Base-by-base conservation (phyloP, 2,888 invertebrate genomes). In the Apamea crenata region DNA sequence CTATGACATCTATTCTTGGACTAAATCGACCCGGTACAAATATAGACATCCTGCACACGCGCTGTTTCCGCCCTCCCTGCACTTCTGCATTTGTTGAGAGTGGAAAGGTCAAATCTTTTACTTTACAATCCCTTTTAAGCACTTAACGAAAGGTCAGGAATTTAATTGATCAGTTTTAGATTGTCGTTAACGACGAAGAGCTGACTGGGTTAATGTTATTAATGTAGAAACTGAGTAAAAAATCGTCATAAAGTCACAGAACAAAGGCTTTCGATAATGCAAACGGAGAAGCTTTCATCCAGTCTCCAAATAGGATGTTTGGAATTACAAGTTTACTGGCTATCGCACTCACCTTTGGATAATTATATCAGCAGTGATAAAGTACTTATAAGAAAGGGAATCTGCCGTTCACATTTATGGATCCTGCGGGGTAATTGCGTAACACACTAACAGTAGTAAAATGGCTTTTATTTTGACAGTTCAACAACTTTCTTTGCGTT, bases 1-100 rank as follows among this genome's bases (percentile, higher is more conserved):
- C 85, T 82, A 81, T 70, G 74, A 32, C 29, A 71, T 73, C 69
- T 85, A 85, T 82, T 88, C 47, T 61, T 75, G 77, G 72, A 67
- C 36, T 53, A 14, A 32, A 85, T 76, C 85, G 81, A 86, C 77
- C 88, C 18, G 59, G 36, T 67, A 69, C 69, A 66, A 72, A 73
- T 74, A 66, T 82, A 88, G 74, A 75, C 61, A 74, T 71, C 70
- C 81, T 74, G 75, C 71, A 74, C 32, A 66, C 36, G 74, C 74
- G 61, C 68, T 74, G 67, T 71, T 63, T n/a, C 50, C 63, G 36
- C 53, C 29, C n/a, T 70, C 29, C 70, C 29, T 87, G 71, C 87
- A 74, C 50, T 69, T 53, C 21, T 72, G 56, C 44, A 80, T 29
- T 74, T n/a, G 53, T 77, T 21, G 29, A 56, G 29, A 53, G 61